Conservation (phyloP, 53 echinoderm and acorn worm species). For the Stichopus horrens region DNA sequence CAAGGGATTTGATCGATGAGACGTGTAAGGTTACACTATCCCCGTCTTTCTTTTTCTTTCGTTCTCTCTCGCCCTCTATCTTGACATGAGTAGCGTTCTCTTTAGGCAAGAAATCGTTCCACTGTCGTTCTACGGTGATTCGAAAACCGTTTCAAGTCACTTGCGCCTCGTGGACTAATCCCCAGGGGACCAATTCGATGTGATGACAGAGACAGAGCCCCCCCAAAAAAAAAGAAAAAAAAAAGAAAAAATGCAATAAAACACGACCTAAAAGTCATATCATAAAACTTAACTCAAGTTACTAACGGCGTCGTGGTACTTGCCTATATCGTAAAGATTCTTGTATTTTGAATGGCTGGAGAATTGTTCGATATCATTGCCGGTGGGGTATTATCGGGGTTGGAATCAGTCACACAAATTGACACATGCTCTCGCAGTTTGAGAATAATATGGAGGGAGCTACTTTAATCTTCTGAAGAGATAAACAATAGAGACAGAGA, state of each 20-base stretch:
- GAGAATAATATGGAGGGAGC: background rate
- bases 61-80: background rate
- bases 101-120: background rate
- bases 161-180: background rate
- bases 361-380: background rate
- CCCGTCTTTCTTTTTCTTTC: background rate
- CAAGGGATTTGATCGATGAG: background rate
- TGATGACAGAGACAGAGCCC: background rate
- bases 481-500: too few relatives aligned
- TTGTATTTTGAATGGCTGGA: background rate
- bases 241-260: background rate
- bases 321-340: background rate
- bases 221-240: background rate
- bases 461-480: too few relatives aligned
- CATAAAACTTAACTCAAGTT: conserved; percentile 10
- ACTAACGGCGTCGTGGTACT: background rate
- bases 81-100: background rate
- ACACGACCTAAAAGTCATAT: background rate
- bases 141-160: background rate
- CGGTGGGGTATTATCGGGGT: background rate
- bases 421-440: background rate
- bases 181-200: background rate
- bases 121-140: background rate
- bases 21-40: background rate
- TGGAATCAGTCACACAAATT: background rate